These are phyloP conservation scores for Ia io DNA, from an alignment of 2,113 vertebrate species.

Conservation along the genomic window DNA sequence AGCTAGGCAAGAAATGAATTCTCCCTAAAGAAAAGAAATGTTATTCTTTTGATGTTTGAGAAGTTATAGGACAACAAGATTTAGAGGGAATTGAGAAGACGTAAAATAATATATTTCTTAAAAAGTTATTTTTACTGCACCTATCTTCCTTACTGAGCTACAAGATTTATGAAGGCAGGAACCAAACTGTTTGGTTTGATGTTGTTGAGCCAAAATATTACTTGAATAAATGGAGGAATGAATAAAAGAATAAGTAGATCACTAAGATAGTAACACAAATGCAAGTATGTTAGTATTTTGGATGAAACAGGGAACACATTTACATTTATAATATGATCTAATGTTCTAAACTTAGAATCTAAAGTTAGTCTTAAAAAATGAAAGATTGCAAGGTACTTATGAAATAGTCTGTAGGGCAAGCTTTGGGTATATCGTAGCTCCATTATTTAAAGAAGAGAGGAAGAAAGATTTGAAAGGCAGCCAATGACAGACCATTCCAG, in stretches of 20 bases:
- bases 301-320: neutral
- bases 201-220: neutral
- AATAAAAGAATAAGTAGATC: neutral
- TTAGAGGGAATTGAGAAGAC: neutral
- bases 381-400: slow-evolving; percentile 65
- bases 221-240: neutral
- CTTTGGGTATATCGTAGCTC: slow-evolving; percentile 71
- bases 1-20: neutral
- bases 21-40: neutral
- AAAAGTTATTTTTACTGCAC: neutral
- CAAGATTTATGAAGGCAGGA: neutral
- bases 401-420: slow-evolving; percentile 56
- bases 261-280: neutral
- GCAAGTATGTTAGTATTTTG: neutral
- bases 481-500: slow-evolving; percentile 58
- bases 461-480: slow-evolving; percentile 51
- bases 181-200: neutral
- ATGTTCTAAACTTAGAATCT: neutral
- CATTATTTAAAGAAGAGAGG: slow-evolving; percentile 46
- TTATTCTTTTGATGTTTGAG: slow-evolving; percentile 12
- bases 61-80: neutral
- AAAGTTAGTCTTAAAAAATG: neutral
- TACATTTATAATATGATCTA: neutral
- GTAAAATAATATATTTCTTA: neutral
- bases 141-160: neutral